Percentiles rank a stretch among this genome's conserved stretches.
phyloP scores from a whole-genome alignment of 64 coral and sea anemone genomes.

The Catalaphyllia jardinei region DNA sequence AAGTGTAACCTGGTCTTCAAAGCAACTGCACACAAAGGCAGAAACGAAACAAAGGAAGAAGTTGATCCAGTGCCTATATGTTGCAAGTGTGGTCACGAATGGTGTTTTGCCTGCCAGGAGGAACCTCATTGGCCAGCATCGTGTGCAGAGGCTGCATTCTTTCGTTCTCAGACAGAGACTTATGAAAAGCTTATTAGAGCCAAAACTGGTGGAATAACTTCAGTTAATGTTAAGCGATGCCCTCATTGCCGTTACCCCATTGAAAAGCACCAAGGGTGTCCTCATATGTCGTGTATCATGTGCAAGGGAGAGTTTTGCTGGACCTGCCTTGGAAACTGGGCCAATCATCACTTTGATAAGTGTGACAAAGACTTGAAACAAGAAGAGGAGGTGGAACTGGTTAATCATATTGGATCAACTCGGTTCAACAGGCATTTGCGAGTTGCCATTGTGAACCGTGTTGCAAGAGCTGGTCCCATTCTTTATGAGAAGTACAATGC shows the following conservation, averaged over 20 bases:
- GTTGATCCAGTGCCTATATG: conserved; percentile 51
- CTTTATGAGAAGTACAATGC: conserved; percentile 25
- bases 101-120: conserved; percentile 86
- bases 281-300: conserved; percentile 62
- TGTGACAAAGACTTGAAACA: conserved; percentile 12
- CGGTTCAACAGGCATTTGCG: conserved; percentile 57
- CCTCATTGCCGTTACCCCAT: conserved; percentile 66
- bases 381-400: conserved; percentile 68
- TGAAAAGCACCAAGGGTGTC: conserved; percentile 72
- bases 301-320: conserved; percentile 68
- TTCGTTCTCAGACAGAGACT: conserved; percentile 43
- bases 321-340: conserved; percentile 56
- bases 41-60: too few species aligned
- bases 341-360: not conserved
- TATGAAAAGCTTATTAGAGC: conserved; percentile 12
- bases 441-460: conserved; percentile 31
- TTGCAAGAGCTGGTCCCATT: conserved; percentile 26
- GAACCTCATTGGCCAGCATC: conserved; percentile 90
- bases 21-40: not conserved
- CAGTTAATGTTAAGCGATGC: conserved; percentile 57
- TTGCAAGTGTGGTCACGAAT: conserved; percentile 63
- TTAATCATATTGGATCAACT: conserved; percentile 39
- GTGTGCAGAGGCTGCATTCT: conserved; percentile 66
- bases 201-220: conserved; percentile 60
- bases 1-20: conserved; percentile 49